These are phyloP conservation scores for Autographa gamma DNA, from an alignment of 2,888 invertebrate species.

Conservation along the genomic window DNA sequence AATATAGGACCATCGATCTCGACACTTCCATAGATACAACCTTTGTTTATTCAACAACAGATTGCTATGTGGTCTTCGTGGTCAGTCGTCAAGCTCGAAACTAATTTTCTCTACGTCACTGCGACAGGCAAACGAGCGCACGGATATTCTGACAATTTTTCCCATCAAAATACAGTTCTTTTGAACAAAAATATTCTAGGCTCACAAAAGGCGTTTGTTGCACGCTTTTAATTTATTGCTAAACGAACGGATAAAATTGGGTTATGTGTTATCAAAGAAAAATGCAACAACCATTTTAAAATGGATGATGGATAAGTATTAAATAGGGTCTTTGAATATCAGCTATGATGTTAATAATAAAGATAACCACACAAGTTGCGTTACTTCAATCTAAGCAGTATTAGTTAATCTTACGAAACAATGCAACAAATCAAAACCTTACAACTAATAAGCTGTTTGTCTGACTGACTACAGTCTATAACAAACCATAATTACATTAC, in stretches of 20 bases:
- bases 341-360: slow-evolving; percentile 1
- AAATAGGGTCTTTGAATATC: background rate
- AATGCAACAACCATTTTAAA: background rate
- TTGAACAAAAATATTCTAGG: background rate
- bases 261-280: slow-evolving; percentile 8
- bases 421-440: slow-evolving; percentile 20
- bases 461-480: slow-evolving; percentile 44
- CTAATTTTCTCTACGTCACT: slow-evolving; percentile 84
- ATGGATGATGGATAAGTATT: background rate
- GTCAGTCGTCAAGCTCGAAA: slow-evolving; percentile 76
- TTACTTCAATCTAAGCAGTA: background rate
- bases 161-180: slow-evolving; percentile 53
- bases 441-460: slow-evolving; percentile 28
- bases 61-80: slow-evolving; percentile 75
- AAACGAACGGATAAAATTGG: background rate
- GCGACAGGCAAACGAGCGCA: slow-evolving; percentile 63
- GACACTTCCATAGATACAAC: slow-evolving; percentile 22
- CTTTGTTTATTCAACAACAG: slow-evolving; percentile 60
- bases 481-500: slow-evolving; percentile 53
- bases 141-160: slow-evolving; percentile 69
- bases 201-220: slow-evolving; percentile 1
- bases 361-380: background rate
- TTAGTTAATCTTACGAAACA: slow-evolving; percentile 12
- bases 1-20: slow-evolving; percentile 4
- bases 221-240: slow-evolving; percentile 2